phyloP scores from a whole-genome alignment of 2,797 vertebrate genomes.

The Galago senegalensis region DNA sequence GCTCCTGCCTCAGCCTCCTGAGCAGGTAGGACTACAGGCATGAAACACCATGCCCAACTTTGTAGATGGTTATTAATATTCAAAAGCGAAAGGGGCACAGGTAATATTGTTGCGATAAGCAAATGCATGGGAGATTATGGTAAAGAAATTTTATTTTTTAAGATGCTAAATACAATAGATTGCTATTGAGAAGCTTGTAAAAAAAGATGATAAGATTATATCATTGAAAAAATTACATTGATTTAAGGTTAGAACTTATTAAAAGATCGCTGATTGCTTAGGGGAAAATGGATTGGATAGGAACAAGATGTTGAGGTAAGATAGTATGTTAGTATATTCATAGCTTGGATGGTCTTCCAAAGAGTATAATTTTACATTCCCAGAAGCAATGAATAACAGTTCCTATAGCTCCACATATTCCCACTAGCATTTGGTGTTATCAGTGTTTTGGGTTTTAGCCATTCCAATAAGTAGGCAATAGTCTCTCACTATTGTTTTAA shows the following conservation, averaged over 20 bases:
- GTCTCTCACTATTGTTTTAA: background rate
- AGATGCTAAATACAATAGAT: slow-evolving; percentile 10
- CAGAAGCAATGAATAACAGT: too few relatives aligned
- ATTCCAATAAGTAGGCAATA: background rate
- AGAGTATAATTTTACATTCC: background rate
- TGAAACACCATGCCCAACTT: too few relatives aligned
- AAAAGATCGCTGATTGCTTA: slow-evolving; percentile 12
- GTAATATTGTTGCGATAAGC: background rate
- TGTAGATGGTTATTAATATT: background rate
- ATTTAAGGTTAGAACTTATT: slow-evolving; percentile 32
- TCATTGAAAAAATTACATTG: background rate
- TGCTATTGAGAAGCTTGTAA: background rate
- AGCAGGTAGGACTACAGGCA: too few relatives aligned
- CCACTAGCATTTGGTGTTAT: background rate
- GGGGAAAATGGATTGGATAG: background rate
- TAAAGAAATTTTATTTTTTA: background rate
- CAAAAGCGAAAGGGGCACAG: background rate
- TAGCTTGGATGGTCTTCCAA: background rate
- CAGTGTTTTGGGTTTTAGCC: background rate
- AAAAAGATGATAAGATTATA: background rate
- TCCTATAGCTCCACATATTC: background rate
- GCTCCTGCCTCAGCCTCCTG: too few relatives aligned
- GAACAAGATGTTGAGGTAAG: background rate
- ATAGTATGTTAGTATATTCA: background rate
- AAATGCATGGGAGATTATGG: background rate